Evolutionary conservation across 1,140 invertebrate species (phyloP).

Genomic region (Tribolium castaneum): DNA sequence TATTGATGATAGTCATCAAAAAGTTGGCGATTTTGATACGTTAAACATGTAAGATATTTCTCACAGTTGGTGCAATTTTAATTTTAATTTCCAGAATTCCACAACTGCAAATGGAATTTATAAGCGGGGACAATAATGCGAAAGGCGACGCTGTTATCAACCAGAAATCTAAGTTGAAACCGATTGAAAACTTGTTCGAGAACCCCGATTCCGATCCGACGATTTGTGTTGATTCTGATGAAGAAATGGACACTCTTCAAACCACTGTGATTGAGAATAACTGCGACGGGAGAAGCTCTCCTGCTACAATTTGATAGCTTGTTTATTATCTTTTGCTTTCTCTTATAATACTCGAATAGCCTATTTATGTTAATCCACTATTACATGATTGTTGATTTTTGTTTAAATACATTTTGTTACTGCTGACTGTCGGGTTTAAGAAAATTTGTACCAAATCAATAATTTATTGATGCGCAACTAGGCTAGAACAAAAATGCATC

Average conservation of each 20-base stretch:
- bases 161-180: constrained; percentile 49
- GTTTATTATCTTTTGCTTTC: background rate
- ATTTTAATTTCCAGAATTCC: constrained; percentile 49
- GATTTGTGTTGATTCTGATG: constrained; percentile 49
- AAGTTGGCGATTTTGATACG: constrained; percentile 54
- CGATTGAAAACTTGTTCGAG: constrained; percentile 55
- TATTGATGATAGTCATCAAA: constrained; percentile 6
- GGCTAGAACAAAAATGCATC: constrained; percentile 30
- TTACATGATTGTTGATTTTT: no score
- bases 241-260: constrained; percentile 44
- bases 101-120: constrained; percentile 47
- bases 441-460: constrained; percentile 23
- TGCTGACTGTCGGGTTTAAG: background rate
- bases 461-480: constrained; percentile 31
- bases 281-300: constrained; percentile 13
- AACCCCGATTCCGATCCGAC: constrained; percentile 54
- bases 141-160: constrained; percentile 56
- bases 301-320: constrained; percentile 28
- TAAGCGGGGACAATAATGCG: constrained; percentile 53
- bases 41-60: constrained; percentile 53
- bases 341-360: background rate
- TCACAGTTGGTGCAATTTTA: background rate
- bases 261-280: constrained; percentile 38
- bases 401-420: no score
- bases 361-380: no score